Evolutionary conservation across 2,797 vertebrate species (phyloP), one percentile per base, ranked within the genome.

Genomic region (Tachyglossus aculeatus): DNA sequence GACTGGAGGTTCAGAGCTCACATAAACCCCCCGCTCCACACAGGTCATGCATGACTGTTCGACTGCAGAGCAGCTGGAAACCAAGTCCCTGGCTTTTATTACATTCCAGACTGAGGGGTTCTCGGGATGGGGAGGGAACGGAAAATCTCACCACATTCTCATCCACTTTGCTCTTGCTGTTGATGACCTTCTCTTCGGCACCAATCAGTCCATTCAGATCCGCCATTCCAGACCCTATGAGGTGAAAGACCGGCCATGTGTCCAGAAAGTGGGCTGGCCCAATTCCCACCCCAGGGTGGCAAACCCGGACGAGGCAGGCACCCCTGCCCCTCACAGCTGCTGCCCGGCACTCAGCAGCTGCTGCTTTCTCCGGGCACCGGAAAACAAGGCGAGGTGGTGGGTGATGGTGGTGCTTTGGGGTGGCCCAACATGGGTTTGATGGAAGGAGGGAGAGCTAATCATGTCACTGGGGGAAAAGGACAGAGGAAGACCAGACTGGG

Each of bases 151-250:
- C 98, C 96, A 97, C 93, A 11, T 96, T 96, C 74, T 95, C 89
- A 74, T 94, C 95, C 82, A 96, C 93, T 88, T 96, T 96, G 78
- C 92, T 93, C 90, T 96, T 97, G 92, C 93, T 95, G 93, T 97
- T 99, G 84, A 98, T 96, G 78, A 96, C 92, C 80, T 95, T 96
- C 83, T 99, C 97, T 82, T 98, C 97, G 0, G 95, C 94, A 0
- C 96, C 97, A 0, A 98, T 97, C 84, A 99, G 93, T 22, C 96
- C 95, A 0, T 97, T 95, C 71, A 96, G 86, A 70, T 96, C 94
- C 1, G 94, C 94, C 89, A 95, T 92, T 55, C 94, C 97, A 29
- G 97, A 99, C 50, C 97, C 98, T 99, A 93, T 54, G 66, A 8
- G 74, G 34, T 80, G 58, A 86, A 61, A 78, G 56, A 27, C 1